Evolutionary conservation across 2,113 vertebrate genomes (phyloP).

Genomic region (zebrafish (Danio rerio)): DNA sequence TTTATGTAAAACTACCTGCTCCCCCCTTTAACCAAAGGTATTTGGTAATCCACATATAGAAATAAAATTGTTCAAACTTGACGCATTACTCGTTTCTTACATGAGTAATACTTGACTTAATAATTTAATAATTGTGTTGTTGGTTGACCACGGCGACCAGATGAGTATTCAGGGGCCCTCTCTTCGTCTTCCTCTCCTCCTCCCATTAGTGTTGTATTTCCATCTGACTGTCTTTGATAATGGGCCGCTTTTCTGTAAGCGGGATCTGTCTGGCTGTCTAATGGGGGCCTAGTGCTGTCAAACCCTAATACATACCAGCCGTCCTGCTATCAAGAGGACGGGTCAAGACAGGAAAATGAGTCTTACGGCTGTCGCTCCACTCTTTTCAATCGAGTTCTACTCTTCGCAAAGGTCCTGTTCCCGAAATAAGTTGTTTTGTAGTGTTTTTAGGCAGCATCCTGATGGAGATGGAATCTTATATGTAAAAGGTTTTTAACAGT

Average conservation of each 20-base stretch:
- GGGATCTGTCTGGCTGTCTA: conserved; percentile 66
- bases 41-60: background rate
- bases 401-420: background rate
- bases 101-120: too few species aligned
- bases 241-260: conserved; percentile 63
- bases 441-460: background rate
- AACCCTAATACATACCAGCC: conserved; percentile 58
- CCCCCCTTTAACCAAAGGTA: background rate
- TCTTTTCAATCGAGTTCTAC: background rate
- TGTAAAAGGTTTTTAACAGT: too few species aligned
- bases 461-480: background rate
- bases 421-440: background rate
- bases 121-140: conserved; percentile 3
- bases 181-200: conserved; percentile 58
- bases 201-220: conserved; percentile 64
- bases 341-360: conserved; percentile 28
- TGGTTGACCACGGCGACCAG: conserved; percentile 58
- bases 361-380: conserved; percentile 2
- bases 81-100: background rate
- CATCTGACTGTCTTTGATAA: conserved; percentile 65
- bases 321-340: background rate
- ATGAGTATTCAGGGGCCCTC: conserved; percentile 53
- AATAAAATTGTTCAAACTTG: background rate
- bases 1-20: background rate
- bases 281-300: conserved; percentile 62